Base-by-base conservation (phyloP, 2,113 vertebrate species). In the Elgaria multicarinata region DNA sequence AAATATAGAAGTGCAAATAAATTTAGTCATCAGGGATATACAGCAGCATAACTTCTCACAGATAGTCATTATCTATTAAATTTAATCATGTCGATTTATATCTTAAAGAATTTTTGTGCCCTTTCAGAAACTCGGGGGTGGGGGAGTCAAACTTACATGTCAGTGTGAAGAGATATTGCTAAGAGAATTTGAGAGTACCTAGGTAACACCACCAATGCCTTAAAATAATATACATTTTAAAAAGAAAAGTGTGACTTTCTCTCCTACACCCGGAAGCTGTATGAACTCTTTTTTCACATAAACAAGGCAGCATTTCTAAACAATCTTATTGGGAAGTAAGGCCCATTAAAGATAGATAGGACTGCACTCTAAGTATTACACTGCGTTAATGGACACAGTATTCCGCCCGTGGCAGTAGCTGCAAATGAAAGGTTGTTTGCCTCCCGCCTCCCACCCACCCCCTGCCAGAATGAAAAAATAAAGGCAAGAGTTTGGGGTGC, bases 21-120 rank as follows among this genome's bases (percentile, higher is more conserved):
- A 80, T 76, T 44, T 74, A 87, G 64, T 76, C 85, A 83, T 26
- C 78, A 75, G 71, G 44, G 13, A 42, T 58, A 62, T 6, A 33
- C 2, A 10, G 46, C 0, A 18, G 1, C 0, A 0, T 2, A 50
- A 55, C 0, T 0, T 2, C 1, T 42, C 3, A 2, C 3, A 83
- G 81, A 83, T 8, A 42, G 13, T 13, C 36, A 66, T 83, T 39
- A 83, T 83, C 81, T 42, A 83, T 83, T 66, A 28, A 64, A 31
- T 44, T 31, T 83, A 83, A 66, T 66, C n/a, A 82, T 64, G 22
- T 64, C 9, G 13, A 31, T 39, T 62, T 24, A 22, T 64, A 9
- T 64, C 58, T 42, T 28, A 42, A 82, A 82, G n/a, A 83, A 64
- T 44, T 10, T 83, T 31, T 28, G 24, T 16, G 36, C 4, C n/a